Evolutionary conservation across 2,113 vertebrate genomes (phyloP).

Genomic region (Mus pahari): DNA sequence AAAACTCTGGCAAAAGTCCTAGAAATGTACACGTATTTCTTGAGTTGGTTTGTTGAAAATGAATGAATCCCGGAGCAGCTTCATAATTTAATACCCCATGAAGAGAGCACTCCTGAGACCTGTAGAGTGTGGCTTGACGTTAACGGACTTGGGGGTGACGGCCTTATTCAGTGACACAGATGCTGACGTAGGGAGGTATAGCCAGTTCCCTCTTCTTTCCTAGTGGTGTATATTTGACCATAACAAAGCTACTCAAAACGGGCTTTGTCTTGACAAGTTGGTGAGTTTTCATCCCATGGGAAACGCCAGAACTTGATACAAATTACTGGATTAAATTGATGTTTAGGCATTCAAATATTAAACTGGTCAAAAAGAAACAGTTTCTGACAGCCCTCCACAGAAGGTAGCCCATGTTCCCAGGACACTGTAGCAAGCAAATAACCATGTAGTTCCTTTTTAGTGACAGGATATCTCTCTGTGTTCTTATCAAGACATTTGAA

Average conservation of each 20-base stretch:
- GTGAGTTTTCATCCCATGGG: conserved; percentile 40
- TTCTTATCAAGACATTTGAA: conserved; percentile 45
- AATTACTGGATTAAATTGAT: conserved; percentile 57
- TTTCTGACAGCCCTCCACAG: not conserved
- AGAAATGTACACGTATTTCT: conserved; percentile 25
- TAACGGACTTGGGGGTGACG: not conserved
- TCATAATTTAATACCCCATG: conserved; percentile 50
- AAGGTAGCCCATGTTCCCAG: conserved; percentile 25
- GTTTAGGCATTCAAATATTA: not conserved
- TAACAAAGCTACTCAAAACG: not conserved
- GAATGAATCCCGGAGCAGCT: conserved; percentile 28
- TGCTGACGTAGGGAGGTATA: not conserved
- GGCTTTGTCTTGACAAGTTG: conserved; percentile 17
- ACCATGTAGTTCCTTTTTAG: conserved; percentile 46
- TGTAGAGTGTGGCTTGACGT: no score
- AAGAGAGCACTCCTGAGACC: conserved; percentile 24
- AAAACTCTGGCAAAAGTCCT: conserved; percentile 41
- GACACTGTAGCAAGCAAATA: conserved; percentile 4
- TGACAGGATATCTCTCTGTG: not conserved
- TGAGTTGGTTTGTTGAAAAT: conserved; percentile 48
- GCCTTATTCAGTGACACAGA: not conserved
- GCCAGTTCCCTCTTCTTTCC: not conserved
- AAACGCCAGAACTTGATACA: conserved; percentile 32
- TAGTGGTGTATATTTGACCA: not conserved
- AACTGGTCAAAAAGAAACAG: not conserved